Base-by-base conservation (phyloP, 2,113 vertebrate species). In the Arothron firmamentum region DNA sequence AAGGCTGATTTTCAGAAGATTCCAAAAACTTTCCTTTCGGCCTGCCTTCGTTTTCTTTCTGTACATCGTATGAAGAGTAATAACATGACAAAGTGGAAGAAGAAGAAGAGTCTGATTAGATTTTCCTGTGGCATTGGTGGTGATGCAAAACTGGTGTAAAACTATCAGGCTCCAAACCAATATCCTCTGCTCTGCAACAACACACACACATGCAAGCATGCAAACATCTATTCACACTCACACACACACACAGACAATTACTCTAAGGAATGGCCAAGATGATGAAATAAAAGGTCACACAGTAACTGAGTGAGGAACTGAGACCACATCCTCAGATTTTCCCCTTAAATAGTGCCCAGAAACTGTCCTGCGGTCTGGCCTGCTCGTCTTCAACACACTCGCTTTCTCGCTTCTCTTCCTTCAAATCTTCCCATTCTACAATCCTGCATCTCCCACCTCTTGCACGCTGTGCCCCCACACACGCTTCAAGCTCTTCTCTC, bases 331-430 rank as follows among this genome's bases (percentile, higher is more conserved):
- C 65, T 62, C 74, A 20, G 57, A 62, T 72, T 81, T 72, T 64
- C n/a, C 72, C 70, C 60, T 78, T 25, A 20, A 79, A 79, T 75
- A 78, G 67, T 69, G 72, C 59, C 81, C 81, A 83, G 65, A 84
- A 81, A 84, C 81, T 73, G 76, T 51, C 66, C 56, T 55, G 72
- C 60, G 81, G 76, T 81, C 74, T 79, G 71, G 85, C 72, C 67
- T 28, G 18, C 9, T 38, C 34, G 34, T 38, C 34, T 38, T 38
- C 11, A 28, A 12, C 34, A 38, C 28, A 25, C 65, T 54, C 74
- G 48, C 56, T 31, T 23, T 41, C 41, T 59, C 21, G 25, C 21
- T 14, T 15, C 8, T 17, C 18, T 55, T 53, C 45, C 10, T 3
- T 16, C 11, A 12, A 12, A 41, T 19, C 18, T 19, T 28, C 46